Conservation (phyloP, 1,140 invertebrate species). For the Tribolium castaneum region DNA sequence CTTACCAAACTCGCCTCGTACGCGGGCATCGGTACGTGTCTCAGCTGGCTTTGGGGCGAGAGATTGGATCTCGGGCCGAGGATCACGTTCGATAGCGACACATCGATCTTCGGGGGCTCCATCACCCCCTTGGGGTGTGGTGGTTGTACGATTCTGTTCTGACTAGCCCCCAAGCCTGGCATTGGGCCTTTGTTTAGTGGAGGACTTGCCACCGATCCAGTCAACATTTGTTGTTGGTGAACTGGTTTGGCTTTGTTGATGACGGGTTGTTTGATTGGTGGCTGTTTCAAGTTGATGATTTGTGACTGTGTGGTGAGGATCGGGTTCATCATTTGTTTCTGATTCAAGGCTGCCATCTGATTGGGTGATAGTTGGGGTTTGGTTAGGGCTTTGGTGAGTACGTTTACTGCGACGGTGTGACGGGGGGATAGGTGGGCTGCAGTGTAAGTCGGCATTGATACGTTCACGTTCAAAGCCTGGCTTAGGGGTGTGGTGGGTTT, state of each 20-base stretch:
- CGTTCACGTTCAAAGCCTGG: constrained; percentile 56
- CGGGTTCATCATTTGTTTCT: constrained; percentile 51
- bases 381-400: constrained; percentile 39
- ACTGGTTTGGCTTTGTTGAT: constrained; percentile 51
- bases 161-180: constrained; percentile 45
- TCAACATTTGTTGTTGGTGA: constrained; percentile 65
- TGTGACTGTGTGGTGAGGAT: constrained; percentile 48
- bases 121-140: constrained; percentile 60
- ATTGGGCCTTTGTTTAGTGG: constrained; percentile 60
- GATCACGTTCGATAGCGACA: constrained; percentile 66
- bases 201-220: constrained; percentile 70
- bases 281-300: constrained; percentile 52
- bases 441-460: constrained; percentile 46
- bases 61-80: constrained; percentile 72
- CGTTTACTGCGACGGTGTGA: constrained; percentile 48
- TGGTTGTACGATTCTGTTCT: constrained; percentile 25
- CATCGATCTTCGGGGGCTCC: constrained; percentile 70
- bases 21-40: constrained; percentile 69
- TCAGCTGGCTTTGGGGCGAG: constrained; percentile 70
- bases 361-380: constrained; percentile 60
- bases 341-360: constrained; percentile 46
- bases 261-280: constrained; percentile 42
- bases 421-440: constrained; percentile 57
- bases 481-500: constrained; percentile 49
- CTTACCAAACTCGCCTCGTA: constrained; percentile 80